Evolutionary conservation across 2,888 invertebrate species (phyloP).

Genomic region (Beris chalybata): DNA sequence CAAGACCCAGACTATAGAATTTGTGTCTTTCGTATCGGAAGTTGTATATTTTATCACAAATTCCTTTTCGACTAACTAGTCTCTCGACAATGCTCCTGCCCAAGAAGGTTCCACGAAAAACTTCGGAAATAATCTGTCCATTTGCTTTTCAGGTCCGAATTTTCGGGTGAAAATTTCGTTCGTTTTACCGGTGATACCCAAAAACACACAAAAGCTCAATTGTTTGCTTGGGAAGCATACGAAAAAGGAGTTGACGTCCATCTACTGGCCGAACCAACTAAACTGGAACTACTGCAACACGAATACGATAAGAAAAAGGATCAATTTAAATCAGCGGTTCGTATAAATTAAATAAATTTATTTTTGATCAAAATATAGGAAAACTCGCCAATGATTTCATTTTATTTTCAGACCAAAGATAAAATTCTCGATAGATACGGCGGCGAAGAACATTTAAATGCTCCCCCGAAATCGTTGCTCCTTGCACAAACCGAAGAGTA

Average conservation of each 20-base stretch:
- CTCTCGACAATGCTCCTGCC: not conserved
- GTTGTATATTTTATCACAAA: not conserved
- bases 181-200: conserved; percentile 93
- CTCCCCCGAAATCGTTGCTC: conserved; percentile 80
- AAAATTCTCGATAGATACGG: conserved; percentile 92
- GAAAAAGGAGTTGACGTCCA: conserved; percentile 92
- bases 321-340: conserved; percentile 79
- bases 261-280: conserved; percentile 96
- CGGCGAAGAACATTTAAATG: conserved; percentile 87
- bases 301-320: conserved; percentile 90
- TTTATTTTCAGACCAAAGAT: conserved; percentile 66
- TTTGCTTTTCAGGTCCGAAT: conserved; percentile 63
- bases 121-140: too few species aligned
- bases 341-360: conserved; percentile 3
- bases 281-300: conserved; percentile 85
- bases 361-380: not conserved
- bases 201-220: conserved; percentile 85
- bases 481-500: conserved; percentile 96
- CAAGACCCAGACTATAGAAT: too few species aligned
- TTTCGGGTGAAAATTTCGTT: conserved; percentile 95
- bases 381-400: conserved; percentile 43
- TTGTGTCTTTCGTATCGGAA: not conserved
- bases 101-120: too few species aligned
- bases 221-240: conserved; percentile 98
- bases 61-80: not conserved